phyloP scores from a whole-genome alignment of 2,888 invertebrate genomes.

The Clunio marinus region DNA sequence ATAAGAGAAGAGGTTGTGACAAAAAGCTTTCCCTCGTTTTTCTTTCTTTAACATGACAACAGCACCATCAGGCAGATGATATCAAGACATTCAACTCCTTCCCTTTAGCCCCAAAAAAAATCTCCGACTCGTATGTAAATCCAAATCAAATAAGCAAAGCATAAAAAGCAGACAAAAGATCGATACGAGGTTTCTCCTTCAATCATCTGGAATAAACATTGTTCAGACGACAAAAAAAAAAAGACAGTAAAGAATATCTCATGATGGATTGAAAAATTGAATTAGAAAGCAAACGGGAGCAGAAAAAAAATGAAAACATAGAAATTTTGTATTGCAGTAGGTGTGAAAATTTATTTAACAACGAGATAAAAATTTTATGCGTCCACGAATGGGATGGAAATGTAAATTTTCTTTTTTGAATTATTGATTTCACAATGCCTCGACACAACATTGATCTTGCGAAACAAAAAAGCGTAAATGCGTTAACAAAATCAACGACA shows the following conservation, averaged over 20 bases:
- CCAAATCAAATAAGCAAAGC: not conserved
- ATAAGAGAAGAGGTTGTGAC: not conserved
- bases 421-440: too few species aligned
- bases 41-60: too few species aligned
- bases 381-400: too few species aligned
- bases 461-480: not conserved
- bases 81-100: not conserved
- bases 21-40: not conserved
- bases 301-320: not conserved
- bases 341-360: too few species aligned
- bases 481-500: not conserved
- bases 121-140: not conserved
- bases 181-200: constrained; percentile 30
- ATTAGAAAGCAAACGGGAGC: constrained; percentile 25
- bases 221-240: constrained; percentile 13
- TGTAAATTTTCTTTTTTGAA: too few species aligned
- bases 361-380: not conserved
- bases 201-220: constrained; percentile 37
- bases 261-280: constrained; percentile 37
- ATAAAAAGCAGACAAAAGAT: constrained; percentile 12
- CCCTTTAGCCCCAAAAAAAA: too few species aligned
- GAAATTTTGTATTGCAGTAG: not conserved
- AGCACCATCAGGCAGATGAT: not conserved
- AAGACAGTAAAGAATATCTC: not conserved
- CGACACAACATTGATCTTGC: not conserved